Conservation (phyloP, 1,140 invertebrate species). For the Mercenaria mercenaria region DNA sequence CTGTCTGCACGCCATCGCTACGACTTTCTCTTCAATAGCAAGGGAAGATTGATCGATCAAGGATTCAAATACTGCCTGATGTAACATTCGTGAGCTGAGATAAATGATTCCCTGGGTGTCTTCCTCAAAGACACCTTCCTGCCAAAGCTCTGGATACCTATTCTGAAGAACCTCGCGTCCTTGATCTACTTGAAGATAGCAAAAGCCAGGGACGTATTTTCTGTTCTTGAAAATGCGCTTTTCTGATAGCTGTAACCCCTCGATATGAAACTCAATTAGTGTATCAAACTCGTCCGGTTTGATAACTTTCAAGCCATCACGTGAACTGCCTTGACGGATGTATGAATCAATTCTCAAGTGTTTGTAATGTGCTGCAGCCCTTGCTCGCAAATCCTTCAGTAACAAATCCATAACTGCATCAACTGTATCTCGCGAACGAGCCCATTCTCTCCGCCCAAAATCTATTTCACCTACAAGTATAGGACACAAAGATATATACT, state of each 20-base stretch:
- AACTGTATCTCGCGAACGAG: neutral
- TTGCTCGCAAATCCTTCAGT: neutral
- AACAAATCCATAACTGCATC: conserved; percentile 33
- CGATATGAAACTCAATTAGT: conserved; percentile 22
- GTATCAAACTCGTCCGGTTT: conserved; percentile 55
- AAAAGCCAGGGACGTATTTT: conserved; percentile 35
- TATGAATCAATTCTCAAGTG: conserved; percentile 39
- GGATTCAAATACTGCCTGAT: conserved; percentile 28
- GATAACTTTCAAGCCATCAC: conserved; percentile 50
- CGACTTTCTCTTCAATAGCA: neutral
- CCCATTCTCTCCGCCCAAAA: conserved; percentile 24
- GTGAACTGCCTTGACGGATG: conserved; percentile 42
- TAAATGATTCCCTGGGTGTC: neutral
- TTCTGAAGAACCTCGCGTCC: neutral
- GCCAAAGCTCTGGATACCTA: neutral
- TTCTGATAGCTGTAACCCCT: neutral
- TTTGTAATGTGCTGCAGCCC: neutral
- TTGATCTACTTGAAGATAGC: neutral
- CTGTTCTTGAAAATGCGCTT: neutral
- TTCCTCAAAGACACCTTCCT: neutral
- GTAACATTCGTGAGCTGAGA: conserved; percentile 28
- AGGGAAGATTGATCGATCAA: conserved; percentile 27
- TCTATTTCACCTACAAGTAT: conserved; percentile 37
- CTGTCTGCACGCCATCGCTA: no score
- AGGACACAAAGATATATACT: neutral